Base-by-base conservation (phyloP, 1,140 invertebrate species). In the Drosophila albomicans region DNA sequence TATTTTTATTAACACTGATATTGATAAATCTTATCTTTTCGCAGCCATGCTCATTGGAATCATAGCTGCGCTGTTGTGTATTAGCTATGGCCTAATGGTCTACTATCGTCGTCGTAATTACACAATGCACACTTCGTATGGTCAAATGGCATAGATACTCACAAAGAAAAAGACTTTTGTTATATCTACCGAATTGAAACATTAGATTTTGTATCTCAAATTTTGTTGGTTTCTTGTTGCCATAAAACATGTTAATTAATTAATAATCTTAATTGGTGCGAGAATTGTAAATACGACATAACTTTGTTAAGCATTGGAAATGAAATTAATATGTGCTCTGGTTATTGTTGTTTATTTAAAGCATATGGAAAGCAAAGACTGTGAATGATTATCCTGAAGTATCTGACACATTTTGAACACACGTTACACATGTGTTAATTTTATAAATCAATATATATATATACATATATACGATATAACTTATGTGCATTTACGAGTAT, bases 101-200 rank as follows among this genome's bases (percentile, higher is more conserved):
- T 92, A 87, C 45, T 92, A 87, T 68, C 82, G 91, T 28, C 91
- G 91, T 16, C 82, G 91, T 25, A 79, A 92, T 48, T 92, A 92
- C 51, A 73, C 59, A 16, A 49, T 79, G 30, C 76, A 90, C 65
- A 78, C 72, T 13, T 73, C 91, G 1, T 92, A 92, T 52, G 67
- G 79, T 13, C 88, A 87, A 75, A 86, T 91, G 87, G 91, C 91
- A 15, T 92, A 91, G 54, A 69, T 13, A 51, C n/a, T 32, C 7
- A 10, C 3, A 11, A 15, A 7, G 5, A 7, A 61, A 68, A 67
- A 81, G 73, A 57, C 64, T 43, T 49, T 49, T 45, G 38, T 38
- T 48, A 48, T 38, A 38, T 35, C 11, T 61, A 43, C 30, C 28
- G 20, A 25, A 10, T 20, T 25, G 32, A 15, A 49, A 35, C 30